phyloP scores from a whole-genome alignment of 2,113 vertebrate species.

The Scopus umbretta region DNA sequence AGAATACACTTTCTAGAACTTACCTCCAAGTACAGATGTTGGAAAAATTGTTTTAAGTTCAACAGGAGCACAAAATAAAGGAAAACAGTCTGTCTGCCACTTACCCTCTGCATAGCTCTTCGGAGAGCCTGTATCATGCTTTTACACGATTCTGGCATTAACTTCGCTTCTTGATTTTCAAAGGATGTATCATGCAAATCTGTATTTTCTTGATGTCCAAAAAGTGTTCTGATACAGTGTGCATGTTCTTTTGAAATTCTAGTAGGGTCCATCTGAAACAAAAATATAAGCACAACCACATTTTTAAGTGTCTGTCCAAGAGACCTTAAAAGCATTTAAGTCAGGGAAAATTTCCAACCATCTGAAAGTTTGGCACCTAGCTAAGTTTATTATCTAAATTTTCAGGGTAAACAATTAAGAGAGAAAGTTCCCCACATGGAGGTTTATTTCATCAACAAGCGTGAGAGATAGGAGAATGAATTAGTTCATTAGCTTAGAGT shows the following conservation, averaged over 20 bases:
- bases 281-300: neutral
- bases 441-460: neutral
- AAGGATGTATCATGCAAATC: conserved; percentile 66
- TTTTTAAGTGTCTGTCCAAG: neutral
- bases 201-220: conserved; percentile 65
- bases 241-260: conserved; percentile 75
- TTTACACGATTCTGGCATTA: conserved; percentile 74
- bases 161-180: conserved; percentile 64
- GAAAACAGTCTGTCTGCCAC: neutral
- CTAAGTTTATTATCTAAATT: neutral
- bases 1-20: neutral
- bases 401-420: neutral
- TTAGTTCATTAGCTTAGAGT: neutral
- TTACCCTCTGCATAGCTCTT: conserved; percentile 72
- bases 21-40: neutral
- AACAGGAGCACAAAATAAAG: neutral
- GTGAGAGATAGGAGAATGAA: neutral
- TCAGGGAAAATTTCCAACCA: neutral
- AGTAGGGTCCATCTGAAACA: conserved; percentile 75
- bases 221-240: conserved; percentile 72
- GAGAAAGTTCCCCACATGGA: neutral
- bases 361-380: neutral
- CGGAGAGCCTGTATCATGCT: conserved; percentile 74
- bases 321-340: neutral
- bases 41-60: neutral